These are phyloP conservation scores for Hyla sarda DNA, from an alignment of 2,113 vertebrate species.

Conservation along the genomic window DNA sequence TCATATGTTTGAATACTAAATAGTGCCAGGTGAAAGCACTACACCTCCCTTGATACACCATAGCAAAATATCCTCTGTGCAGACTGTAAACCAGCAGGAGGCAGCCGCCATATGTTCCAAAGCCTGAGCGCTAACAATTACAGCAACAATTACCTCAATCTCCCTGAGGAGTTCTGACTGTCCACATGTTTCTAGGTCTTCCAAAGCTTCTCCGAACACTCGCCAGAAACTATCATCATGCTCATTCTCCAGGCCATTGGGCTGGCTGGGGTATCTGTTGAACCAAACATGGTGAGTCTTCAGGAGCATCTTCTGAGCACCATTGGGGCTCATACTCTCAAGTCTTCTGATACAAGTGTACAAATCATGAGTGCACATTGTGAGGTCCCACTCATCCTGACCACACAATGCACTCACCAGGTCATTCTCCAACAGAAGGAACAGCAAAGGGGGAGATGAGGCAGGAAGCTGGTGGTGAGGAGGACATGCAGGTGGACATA, in stretches of 20 bases:
- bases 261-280: constrained; percentile 90
- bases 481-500: constrained; percentile 77
- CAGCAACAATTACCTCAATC: constrained; percentile 84
- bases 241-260: constrained; percentile 83
- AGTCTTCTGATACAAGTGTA: constrained; percentile 75
- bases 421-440: constrained; percentile 66
- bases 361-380: constrained; percentile 71
- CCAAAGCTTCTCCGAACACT: constrained; percentile 87
- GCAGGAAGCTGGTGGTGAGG: constrained; percentile 58
- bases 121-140: no score
- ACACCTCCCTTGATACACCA: not conserved
- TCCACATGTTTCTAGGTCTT: constrained; percentile 96
- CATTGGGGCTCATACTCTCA: constrained; percentile 74
- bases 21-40: no score
- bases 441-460: constrained; percentile 68
- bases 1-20: no score
- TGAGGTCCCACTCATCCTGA: constrained; percentile 70
- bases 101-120: no score
- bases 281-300: constrained; percentile 83
- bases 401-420: constrained; percentile 76
- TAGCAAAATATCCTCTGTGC: no score
- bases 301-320: constrained; percentile 68
- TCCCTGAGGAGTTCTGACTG: constrained; percentile 97
- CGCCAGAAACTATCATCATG: constrained; percentile 93
- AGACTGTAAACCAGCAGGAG: no score